Evolutionary conservation across 1,140 invertebrate species (phyloP).

Genomic region (Amphibalanus amphitrite): DNA sequence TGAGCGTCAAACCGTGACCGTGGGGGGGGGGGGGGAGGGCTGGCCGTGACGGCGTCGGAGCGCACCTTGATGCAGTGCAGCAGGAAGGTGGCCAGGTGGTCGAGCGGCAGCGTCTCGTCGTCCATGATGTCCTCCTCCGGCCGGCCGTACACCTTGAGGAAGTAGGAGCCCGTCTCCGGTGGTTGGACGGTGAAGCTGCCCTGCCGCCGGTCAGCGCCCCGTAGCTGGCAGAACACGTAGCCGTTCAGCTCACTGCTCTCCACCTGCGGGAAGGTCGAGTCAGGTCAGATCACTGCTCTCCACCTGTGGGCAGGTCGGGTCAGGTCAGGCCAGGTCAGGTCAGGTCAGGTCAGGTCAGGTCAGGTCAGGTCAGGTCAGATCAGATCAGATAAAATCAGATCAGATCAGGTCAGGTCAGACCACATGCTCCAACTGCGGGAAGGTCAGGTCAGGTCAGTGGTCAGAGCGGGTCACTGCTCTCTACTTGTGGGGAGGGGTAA

Average conservation of each 20-base stretch:
- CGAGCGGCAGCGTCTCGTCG: conserved; percentile 18
- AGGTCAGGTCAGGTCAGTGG: conserved; percentile 1
- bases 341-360: background rate
- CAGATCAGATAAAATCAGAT: too few species aligned
- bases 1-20: too few species aligned
- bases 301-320: too few species aligned
- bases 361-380: background rate
- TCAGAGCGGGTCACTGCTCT: too few species aligned
- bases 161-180: conserved; percentile 21
- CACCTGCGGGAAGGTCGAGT: conserved; percentile 7
- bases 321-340: too few species aligned
- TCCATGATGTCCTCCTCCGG: conserved; percentile 22
- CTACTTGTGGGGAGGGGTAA: too few species aligned
- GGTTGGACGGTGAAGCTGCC: conserved; percentile 24
- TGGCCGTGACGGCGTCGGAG: too few species aligned
- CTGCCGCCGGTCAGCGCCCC: conserved; percentile 21
- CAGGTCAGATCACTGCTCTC: background rate
- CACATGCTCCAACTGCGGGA: background rate
- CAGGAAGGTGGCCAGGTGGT: conserved; percentile 23
- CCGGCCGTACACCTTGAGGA: conserved; percentile 25
- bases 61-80: conserved; percentile 22
- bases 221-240: conserved; percentile 26
- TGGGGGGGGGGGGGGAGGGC: too few species aligned
- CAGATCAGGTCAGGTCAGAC: too few species aligned
- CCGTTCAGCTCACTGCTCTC: conserved; percentile 24